These are phyloP conservation scores for Sinocyclocheilus anophthalmus DNA, from an alignment of 2,113 vertebrate genomes.

Conservation along the genomic window DNA sequence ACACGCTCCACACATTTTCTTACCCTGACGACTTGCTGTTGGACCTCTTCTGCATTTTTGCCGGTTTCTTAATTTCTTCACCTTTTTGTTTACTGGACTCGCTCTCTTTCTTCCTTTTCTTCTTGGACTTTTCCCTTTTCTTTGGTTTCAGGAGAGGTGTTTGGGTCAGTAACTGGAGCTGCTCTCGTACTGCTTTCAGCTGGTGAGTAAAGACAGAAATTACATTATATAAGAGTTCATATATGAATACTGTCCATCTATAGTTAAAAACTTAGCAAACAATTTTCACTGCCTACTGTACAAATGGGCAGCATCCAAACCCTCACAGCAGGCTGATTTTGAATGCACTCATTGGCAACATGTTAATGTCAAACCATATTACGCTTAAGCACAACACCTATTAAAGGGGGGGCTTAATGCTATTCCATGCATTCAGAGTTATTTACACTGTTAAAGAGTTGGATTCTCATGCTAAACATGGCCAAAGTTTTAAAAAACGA, in stretches of 20 bases:
- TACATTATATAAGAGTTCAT: neutral
- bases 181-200: constrained; percentile 83
- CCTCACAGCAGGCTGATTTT: neutral
- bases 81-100: constrained; percentile 63
- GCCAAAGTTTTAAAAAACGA: no score
- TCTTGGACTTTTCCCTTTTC: constrained; percentile 79
- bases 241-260: neutral
- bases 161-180: constrained; percentile 79
- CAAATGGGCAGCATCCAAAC: neutral
- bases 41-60: constrained; percentile 63
- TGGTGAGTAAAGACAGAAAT: constrained; percentile 58
- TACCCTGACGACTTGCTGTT: constrained; percentile 73
- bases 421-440: no score
- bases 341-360: neutral
- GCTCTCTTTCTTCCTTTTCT: constrained; percentile 67
- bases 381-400: no score
- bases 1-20: constrained; percentile 53
- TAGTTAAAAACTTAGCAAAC: neutral
- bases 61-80: constrained; percentile 55
- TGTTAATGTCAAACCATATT: no score
- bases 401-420: no score
- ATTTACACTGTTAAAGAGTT: no score
- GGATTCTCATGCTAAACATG: no score
- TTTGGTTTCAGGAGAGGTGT: constrained; percentile 73
- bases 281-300: neutral